Evolutionary conservation across 2,888 invertebrate genomes (phyloP).

Genomic region (Lasioglossum vierecki): DNA sequence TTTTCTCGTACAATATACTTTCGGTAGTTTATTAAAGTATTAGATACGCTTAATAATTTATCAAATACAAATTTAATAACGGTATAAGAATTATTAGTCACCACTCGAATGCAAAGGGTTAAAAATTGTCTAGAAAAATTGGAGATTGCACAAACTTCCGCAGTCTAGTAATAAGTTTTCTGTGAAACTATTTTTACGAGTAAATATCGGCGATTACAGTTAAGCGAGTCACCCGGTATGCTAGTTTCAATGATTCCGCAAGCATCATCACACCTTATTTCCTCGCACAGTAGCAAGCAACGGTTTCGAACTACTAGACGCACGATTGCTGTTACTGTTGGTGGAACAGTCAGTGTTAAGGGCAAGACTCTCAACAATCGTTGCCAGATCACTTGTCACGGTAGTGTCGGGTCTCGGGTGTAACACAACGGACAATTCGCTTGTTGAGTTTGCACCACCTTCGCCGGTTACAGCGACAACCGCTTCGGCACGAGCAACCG

Average conservation of each 20-base stretch:
- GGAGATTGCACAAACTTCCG: too few relatives aligned
- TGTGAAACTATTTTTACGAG: neutral
- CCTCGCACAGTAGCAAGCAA: slow-evolving; percentile 79
- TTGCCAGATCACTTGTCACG: slow-evolving; percentile 90
- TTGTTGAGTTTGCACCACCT: slow-evolving; percentile 85
- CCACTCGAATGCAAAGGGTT: too few relatives aligned
- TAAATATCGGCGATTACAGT: neutral
- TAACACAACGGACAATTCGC: slow-evolving; percentile 86
- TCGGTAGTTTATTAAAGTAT: too few relatives aligned
- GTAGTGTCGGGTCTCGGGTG: slow-evolving; percentile 87
- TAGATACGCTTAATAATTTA: too few relatives aligned
- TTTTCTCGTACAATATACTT: too few relatives aligned
- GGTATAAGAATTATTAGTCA: too few relatives aligned
- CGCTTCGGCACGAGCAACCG: slow-evolving; percentile 89
- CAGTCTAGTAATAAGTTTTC: too few relatives aligned
- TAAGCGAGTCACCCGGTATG: neutral
- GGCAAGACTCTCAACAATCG: slow-evolving; percentile 93
- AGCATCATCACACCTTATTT: slow-evolving; percentile 77
- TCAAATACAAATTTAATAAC: too few relatives aligned
- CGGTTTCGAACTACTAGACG: slow-evolving; percentile 81
- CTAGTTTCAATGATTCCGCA: neutral
- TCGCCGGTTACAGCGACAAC: slow-evolving; percentile 86
- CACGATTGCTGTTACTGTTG: slow-evolving; percentile 86
- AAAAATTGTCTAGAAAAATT: too few relatives aligned
- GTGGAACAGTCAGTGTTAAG: slow-evolving; percentile 85